Evolutionary conservation across 2,113 vertebrate species (phyloP).

Genomic region (Cololabis saira): DNA sequence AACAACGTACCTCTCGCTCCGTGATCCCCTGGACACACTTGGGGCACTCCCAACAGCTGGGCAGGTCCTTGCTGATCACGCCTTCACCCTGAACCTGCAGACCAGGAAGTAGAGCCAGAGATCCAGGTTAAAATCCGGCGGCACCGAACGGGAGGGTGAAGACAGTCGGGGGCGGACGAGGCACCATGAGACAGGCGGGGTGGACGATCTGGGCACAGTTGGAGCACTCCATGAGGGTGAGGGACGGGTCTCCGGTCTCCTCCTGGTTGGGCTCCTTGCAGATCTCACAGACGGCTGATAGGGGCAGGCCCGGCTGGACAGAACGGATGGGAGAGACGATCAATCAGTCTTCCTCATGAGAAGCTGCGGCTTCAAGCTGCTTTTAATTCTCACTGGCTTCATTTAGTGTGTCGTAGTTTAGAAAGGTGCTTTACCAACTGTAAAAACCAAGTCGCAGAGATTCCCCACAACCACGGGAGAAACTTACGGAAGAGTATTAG

Average conservation of each 20-base stretch:
- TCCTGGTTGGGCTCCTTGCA: slow-evolving; percentile 94
- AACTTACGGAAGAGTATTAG: too few relatives aligned
- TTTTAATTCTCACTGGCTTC: too few relatives aligned
- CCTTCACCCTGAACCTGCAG: slow-evolving; percentile 91
- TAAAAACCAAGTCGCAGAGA: too few relatives aligned
- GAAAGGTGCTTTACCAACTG: too few relatives aligned
- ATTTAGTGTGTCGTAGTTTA: too few relatives aligned
- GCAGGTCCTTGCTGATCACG: slow-evolving; percentile 92
- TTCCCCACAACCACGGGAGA: too few relatives aligned
- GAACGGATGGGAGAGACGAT: not conserved
- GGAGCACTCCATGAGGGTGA: slow-evolving; percentile 96
- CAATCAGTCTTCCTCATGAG: too few relatives aligned
- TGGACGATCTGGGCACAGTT: slow-evolving; percentile 95
- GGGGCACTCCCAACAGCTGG: slow-evolving; percentile 98
- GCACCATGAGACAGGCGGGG: slow-evolving; percentile 92
- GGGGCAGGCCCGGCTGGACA: slow-evolving; percentile 91
- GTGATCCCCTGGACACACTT: slow-evolving; percentile 91
- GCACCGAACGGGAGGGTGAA: not conserved
- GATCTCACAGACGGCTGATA: slow-evolving; percentile 95
- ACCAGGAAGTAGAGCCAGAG: not conserved
- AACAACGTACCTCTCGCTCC: slow-evolving; percentile 79
- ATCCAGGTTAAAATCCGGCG: too few relatives aligned
- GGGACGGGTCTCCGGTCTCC: slow-evolving; percentile 87
- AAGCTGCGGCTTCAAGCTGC: too few relatives aligned
- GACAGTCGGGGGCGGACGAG: not conserved